Conservation (phyloP, 2,888 invertebrate genomes). For the Erebia palarica region DNA sequence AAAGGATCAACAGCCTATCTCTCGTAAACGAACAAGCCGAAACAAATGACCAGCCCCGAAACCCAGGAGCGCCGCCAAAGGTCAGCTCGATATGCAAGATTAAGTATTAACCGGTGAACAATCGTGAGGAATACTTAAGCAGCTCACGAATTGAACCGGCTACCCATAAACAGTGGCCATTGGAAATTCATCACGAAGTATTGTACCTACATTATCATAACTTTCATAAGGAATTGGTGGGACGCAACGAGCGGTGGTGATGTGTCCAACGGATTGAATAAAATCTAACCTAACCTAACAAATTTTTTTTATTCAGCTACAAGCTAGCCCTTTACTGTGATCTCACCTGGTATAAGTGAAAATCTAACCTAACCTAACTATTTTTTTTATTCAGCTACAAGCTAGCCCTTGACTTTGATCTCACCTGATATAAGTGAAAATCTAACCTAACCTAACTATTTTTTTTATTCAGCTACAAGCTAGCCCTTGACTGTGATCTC, state of each 20-base stretch:
- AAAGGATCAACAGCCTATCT: no score
- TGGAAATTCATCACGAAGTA: conserved; percentile 29
- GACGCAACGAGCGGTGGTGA: not conserved
- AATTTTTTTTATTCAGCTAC: no score
- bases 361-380: no score
- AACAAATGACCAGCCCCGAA: conserved; percentile 14
- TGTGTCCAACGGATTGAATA: not conserved
- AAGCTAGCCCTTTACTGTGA: no score
- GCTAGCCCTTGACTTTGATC: no score
- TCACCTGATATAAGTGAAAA: no score
- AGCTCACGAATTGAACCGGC: conserved; percentile 29
- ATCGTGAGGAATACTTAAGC: conserved; percentile 23
- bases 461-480: no score
- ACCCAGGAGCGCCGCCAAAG: not conserved
- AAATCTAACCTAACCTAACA: no score
- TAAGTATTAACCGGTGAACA: conserved; percentile 15
- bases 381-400: no score
- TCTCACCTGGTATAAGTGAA: no score
- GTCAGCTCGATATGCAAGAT: conserved; percentile 13
- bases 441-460: no score
- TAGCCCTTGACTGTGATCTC: no score
- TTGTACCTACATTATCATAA: conserved; percentile 9
- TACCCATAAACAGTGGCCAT: conserved; percentile 27
- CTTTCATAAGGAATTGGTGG: not conserved
- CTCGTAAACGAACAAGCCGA: not conserved